A percentile compares a stretch with the other conserved stretches of the same genome.
Conservation (phyloP, 1,140 invertebrate genomes). For the Aphelenchoides fujianensis region DNA sequence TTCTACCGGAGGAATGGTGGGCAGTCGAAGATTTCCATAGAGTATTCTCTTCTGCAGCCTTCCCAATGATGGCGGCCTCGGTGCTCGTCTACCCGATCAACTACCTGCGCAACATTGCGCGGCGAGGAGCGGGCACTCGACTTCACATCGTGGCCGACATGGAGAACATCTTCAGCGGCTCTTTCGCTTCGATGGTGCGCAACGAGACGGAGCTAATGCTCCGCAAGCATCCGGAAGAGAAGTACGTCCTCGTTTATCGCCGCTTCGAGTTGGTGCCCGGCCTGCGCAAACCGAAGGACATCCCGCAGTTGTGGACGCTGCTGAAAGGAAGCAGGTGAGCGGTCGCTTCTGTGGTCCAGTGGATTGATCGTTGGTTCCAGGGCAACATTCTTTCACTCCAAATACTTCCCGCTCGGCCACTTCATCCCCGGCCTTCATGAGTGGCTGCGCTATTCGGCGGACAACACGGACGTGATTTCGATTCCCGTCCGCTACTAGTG, state of each 20-base stretch:
- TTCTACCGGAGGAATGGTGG: background rate
- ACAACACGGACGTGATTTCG: background rate
- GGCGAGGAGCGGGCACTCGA: constrained; percentile 20
- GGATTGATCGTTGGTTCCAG: background rate
- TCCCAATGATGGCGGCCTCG: constrained; percentile 5
- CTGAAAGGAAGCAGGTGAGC: constrained; percentile 22
- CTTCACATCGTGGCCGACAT: constrained; percentile 32
- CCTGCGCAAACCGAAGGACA: background rate
- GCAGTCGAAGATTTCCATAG: background rate
- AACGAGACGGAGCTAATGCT: constrained; percentile 21
- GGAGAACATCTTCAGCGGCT: constrained; percentile 29
- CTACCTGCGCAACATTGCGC: constrained; percentile 21
- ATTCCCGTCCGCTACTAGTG: background rate
- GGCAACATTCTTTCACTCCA: constrained; percentile 16
- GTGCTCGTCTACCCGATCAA: constrained; percentile 33
- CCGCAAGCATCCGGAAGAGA: constrained; percentile 12
- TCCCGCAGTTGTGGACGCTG: constrained; percentile 12
- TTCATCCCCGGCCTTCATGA: constrained; percentile 11
- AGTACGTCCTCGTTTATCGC: constrained; percentile 29
- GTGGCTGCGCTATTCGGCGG: constrained; percentile 24
- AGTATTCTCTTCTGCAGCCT: background rate
- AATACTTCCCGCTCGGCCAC: constrained; percentile 24
- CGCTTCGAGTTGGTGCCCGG: constrained; percentile 21
- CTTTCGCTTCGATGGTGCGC: constrained; percentile 13
- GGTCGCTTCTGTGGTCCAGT: background rate